These are phyloP conservation scores for Falco cherrug DNA, from an alignment of 2,797 vertebrate genomes.

Conservation along the genomic window DNA sequence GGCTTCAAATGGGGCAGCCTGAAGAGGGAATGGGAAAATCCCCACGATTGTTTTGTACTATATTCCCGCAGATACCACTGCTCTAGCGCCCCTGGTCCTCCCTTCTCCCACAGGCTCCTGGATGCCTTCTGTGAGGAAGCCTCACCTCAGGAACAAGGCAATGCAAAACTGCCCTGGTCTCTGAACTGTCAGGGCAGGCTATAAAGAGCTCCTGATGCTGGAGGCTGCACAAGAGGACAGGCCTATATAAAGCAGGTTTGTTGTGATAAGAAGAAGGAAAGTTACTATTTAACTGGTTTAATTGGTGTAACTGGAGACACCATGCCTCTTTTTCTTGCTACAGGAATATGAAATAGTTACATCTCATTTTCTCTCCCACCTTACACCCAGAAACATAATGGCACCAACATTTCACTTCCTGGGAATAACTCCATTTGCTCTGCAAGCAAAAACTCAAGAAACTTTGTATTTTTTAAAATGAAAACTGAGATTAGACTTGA, in stretches of 20 bases:
- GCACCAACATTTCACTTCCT: not conserved
- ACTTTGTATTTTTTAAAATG: not conserved
- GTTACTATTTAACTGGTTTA: not conserved
- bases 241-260: not conserved
- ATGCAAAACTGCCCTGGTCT: not conserved
- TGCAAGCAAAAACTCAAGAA: not conserved
- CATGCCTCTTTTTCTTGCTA: not conserved
- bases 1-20: not conserved
- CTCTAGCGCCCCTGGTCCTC: not conserved
- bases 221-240: not conserved
- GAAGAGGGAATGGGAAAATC: not conserved
- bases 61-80: not conserved
- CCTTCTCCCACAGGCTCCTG: not conserved
- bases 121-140: not conserved
- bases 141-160: fast-evolving
- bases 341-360: not conserved
- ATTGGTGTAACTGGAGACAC: not conserved
- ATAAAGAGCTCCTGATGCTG: not conserved
- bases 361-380: not conserved
- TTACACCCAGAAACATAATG: not conserved
- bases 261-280: not conserved
- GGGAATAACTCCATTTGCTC: not conserved
- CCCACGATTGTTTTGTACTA: not conserved
- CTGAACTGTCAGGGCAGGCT: not conserved
- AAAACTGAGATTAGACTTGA: constrained; percentile 17